These are phyloP conservation scores for Denticeps clupeoides DNA, from an alignment of 2,797 vertebrate genomes.

Conservation along the genomic window DNA sequence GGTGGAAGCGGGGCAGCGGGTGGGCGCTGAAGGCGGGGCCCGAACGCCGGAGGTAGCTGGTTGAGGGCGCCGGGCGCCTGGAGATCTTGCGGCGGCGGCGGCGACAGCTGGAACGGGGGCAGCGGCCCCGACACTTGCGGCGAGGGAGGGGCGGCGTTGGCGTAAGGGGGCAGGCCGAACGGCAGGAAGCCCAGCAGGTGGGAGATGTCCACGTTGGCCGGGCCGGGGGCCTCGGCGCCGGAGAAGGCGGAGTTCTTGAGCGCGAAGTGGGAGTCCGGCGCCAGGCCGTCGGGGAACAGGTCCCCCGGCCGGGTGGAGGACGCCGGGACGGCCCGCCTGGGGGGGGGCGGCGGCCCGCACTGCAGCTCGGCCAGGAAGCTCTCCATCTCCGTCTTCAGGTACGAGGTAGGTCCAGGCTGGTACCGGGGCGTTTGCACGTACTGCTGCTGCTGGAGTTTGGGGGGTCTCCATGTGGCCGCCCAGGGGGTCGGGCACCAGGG, in stretches of 20 bases:
- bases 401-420: conserved; percentile 93
- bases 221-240: conserved; percentile 78
- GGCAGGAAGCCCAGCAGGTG: conserved; percentile 88
- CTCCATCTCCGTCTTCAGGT: conserved; percentile 87
- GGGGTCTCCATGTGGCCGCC: conserved; percentile 77
- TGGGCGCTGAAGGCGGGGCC: conserved; percentile 78
- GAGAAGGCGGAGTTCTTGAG: conserved; percentile 74
- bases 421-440: conserved; percentile 73
- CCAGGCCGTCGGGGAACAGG: conserved; percentile 47
- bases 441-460: conserved; percentile 41
- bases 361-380: conserved; percentile 91
- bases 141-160: conserved; percentile 47
- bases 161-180: conserved; percentile 79
- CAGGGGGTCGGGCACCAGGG: conserved; percentile 74
- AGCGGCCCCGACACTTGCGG: conserved; percentile 42
- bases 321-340: conserved; percentile 64
- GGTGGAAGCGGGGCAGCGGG: conserved; percentile 94
- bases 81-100: conserved; percentile 47
- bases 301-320: conserved; percentile 66
- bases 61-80: conserved; percentile 71
- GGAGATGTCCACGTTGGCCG: conserved; percentile 90
- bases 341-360: conserved; percentile 70
- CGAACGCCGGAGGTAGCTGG: conserved; percentile 83
- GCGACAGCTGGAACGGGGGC: conserved; percentile 34
- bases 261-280: conserved; percentile 61